phyloP scores from a whole-genome alignment of 2,797 vertebrate species.

The Margarornis squamiger region DNA sequence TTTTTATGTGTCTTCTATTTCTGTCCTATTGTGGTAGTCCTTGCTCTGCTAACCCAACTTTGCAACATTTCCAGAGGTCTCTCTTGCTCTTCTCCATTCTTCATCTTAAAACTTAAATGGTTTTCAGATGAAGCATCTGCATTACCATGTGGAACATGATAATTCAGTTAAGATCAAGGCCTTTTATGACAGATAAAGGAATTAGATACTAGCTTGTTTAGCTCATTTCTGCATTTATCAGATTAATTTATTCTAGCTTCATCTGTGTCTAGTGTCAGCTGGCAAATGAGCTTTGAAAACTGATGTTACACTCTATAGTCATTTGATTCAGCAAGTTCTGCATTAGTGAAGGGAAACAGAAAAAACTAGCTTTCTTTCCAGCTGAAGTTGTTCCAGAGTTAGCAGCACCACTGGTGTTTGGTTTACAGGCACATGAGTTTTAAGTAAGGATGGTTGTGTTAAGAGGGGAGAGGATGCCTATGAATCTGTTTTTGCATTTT shows the following conservation, averaged over 20 bases:
- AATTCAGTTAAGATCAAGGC: background rate
- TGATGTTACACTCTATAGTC: accelerated
- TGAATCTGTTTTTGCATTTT: background rate
- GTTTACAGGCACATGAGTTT: background rate
- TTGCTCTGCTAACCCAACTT: background rate
- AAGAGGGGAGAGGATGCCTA: background rate
- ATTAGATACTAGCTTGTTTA: accelerated
- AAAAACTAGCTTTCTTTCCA: background rate
- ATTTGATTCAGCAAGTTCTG: background rate
- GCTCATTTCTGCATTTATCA: background rate
- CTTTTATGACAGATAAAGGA: background rate
- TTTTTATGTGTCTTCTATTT: background rate
- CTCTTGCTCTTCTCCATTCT: background rate
- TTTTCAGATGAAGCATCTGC: background rate
- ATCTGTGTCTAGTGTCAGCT: background rate
- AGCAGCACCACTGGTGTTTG: background rate
- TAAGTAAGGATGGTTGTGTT: background rate
- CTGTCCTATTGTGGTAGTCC: background rate
- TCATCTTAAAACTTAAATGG: background rate
- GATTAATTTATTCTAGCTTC: background rate
- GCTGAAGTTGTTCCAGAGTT: background rate
- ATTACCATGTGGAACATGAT: background rate
- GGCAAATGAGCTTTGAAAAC: background rate
- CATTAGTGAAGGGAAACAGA: background rate
- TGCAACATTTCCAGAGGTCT: background rate